Percentiles rank a stretch among this genome's conserved stretches.
These are phyloP conservation scores for Leptinotarsa defecta DNA, from an alignment of 1,140 invertebrate species.

Conservation along the genomic window DNA sequence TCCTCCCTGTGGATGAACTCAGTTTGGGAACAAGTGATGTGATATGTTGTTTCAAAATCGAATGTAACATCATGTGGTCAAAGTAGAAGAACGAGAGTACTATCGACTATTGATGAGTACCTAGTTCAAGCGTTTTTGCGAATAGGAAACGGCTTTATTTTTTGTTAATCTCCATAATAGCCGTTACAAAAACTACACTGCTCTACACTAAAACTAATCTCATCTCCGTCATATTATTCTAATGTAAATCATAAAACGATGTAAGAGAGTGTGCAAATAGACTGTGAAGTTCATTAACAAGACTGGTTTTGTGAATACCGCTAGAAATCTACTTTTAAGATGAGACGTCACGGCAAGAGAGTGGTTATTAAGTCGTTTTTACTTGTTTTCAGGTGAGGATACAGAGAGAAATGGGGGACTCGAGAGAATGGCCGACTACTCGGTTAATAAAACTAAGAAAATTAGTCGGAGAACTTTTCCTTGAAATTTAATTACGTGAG, in stretches of 20 bases:
- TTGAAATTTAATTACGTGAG: neutral
- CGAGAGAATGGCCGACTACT: neutral
- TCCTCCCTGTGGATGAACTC: too few species aligned
- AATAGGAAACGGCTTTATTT: too few species aligned
- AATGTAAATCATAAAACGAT: neutral
- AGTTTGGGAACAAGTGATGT: too few species aligned
- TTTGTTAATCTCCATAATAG: too few species aligned
- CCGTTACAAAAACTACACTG: too few species aligned
- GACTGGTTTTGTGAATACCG: neutral
- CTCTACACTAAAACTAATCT: neutral
- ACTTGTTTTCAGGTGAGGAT: slow-evolving; percentile 12
- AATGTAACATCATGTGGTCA: too few species aligned
- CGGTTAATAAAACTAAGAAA: neutral
- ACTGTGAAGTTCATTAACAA: slow-evolving; percentile 18
- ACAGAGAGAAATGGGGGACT: neutral
- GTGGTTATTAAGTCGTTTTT: slow-evolving; percentile 15
- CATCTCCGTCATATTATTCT: neutral
- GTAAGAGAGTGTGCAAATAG: slow-evolving; percentile 9
- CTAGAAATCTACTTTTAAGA: neutral
- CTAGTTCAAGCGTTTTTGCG: too few species aligned
- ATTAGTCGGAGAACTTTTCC: neutral
- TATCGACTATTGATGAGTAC: too few species aligned
- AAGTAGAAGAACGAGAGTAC: too few species aligned
- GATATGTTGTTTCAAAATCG: too few species aligned
- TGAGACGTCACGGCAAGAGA: slow-evolving; percentile 1